These are phyloP conservation scores for Luperina nickerlii DNA, from an alignment of 2,888 invertebrate genomes.

Conservation along the genomic window DNA sequence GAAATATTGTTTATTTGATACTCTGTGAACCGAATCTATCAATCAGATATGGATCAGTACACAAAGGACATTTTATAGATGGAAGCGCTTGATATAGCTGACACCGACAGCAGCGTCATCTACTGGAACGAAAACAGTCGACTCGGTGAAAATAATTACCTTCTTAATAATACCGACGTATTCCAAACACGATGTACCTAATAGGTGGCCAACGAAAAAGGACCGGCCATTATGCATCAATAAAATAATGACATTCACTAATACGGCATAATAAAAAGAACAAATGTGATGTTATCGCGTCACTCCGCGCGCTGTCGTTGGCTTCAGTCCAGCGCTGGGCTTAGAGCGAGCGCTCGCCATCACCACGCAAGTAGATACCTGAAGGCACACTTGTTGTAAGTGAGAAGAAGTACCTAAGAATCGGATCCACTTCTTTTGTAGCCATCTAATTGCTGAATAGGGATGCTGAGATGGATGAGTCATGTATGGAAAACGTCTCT, in stretches of 20 bases:
- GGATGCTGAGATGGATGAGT: neutral
- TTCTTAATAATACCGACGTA: neutral
- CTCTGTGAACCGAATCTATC: slow-evolving; percentile 21
- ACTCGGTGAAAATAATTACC: slow-evolving; percentile 1
- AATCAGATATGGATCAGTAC: slow-evolving; percentile 10
- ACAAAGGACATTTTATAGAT: neutral
- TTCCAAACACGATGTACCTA: slow-evolving; percentile 16
- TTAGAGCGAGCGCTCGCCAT: slow-evolving; percentile 5
- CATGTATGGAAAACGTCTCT: neutral
- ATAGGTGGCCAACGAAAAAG: slow-evolving; percentile 8
- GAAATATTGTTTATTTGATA: slow-evolving; percentile 36
- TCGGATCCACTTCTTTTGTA: neutral
- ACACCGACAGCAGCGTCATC: neutral
- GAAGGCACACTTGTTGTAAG: slow-evolving; percentile 16
- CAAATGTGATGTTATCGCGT: slow-evolving; percentile 49
- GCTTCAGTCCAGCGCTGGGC: slow-evolving; percentile 56
- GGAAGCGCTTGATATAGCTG: neutral
- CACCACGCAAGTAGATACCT: neutral
- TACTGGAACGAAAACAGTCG: slow-evolving; percentile 7
- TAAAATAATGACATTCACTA: slow-evolving; percentile 42
- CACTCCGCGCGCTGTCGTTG: slow-evolving; percentile 36
- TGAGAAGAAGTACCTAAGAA: neutral
- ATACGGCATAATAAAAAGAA: slow-evolving; percentile 40
- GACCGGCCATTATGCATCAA: slow-evolving; percentile 26
- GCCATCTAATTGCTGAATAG: no score